Conservation (phyloP, 2,797 vertebrate species). For the Mastacembelus armatus region DNA sequence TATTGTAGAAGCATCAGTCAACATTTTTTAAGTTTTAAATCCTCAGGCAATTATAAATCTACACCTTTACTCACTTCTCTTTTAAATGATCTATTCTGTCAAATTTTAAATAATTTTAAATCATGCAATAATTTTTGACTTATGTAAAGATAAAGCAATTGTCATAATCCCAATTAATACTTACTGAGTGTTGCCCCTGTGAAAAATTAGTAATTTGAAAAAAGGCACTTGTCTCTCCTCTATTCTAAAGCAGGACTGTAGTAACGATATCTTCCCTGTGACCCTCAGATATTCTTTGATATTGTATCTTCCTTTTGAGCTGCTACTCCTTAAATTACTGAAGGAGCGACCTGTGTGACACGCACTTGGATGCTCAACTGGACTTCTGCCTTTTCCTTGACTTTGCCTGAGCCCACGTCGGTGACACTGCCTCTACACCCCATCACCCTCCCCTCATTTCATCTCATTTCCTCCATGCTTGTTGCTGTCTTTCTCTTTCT, state of each 20-base stretch:
- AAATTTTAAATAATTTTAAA: neutral
- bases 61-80: neutral
- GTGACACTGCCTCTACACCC: conserved; percentile 58
- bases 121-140: neutral
- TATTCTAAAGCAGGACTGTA: conserved; percentile 16
- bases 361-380: conserved; percentile 57
- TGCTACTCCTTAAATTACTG: conserved; percentile 8
- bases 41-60: neutral
- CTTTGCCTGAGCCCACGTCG: conserved; percentile 58
- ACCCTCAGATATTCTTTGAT: conserved; percentile 22
- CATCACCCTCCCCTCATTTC: conserved; percentile 66
- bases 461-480: conserved; percentile 78
- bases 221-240: conserved; percentile 59
- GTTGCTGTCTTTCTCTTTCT: conserved; percentile 68
- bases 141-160: neutral
- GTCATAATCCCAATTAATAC: conserved; percentile 35
- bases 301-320: conserved; percentile 4
- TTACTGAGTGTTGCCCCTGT: conserved; percentile 61
- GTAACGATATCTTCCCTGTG: conserved; percentile 7
- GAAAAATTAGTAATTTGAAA: conserved; percentile 48
- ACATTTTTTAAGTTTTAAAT: neutral
- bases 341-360: conserved; percentile 39
- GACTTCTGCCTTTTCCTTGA: conserved; percentile 51
- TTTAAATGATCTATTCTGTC: neutral
- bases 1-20: neutral